Base-by-base conservation (phyloP, 2,113 vertebrate genomes). In the Gorilla gorilla region DNA sequence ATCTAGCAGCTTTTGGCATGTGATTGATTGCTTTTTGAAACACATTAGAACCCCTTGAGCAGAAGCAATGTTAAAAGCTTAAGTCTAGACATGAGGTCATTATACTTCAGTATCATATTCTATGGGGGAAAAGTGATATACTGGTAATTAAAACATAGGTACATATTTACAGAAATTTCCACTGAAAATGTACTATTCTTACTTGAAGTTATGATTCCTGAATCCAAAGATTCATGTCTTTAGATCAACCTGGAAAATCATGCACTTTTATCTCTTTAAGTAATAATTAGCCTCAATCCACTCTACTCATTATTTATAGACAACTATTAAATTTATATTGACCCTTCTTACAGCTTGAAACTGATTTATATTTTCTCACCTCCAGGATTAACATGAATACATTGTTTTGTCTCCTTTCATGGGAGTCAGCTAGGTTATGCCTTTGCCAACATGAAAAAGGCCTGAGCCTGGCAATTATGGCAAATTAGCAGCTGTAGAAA, bases 31-130 rank as follows among this genome's bases (percentile, higher is more conserved):
- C 59, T 97, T 98, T 98, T 97, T 94, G 95, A 97, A 98, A 98
- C 80, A 97, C 93, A 97, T 97, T 97, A 97, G 96, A 98, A 89
- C 52, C 87, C 82, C 91, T 76, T 97, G 97, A 98, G 94, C 91
- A 97, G 95, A 97, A 98, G 87, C 87, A 98, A 96, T 96, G 78
- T 98, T 99, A 98, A 98, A 98, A 98, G 97, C 96, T 97, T 96
- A 95, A 96, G 97, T 98, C 97, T 98, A 98, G 98, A 98, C 98
- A 97, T 98, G 98, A 98, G 97, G 96, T 98, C 98, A 98, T 98
- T 96, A 98, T 96, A 98, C 96, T 98, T 98, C 97, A 98, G 98
- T 98, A 98, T 97, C 90, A 97, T 92, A 73, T 98, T 97, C 96
- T 90, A 93, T 93, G 92, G 85, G 96, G 95, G 97, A 93, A 96